Evolutionary conservation across 2,888 invertebrate genomes (phyloP).

Genomic region (Eristalis tenax): DNA sequence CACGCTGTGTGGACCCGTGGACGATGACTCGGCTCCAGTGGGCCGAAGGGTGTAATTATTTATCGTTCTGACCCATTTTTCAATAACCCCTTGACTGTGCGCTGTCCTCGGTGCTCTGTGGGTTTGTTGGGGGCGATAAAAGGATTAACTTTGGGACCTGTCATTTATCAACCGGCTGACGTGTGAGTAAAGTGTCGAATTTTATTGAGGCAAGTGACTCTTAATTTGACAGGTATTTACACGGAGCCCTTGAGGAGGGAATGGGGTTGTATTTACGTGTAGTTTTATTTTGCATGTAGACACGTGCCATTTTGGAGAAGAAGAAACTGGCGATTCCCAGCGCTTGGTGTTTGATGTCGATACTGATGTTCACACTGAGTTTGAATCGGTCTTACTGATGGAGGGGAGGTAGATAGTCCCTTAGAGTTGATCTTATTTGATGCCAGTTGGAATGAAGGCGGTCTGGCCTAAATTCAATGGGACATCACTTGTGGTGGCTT

Average conservation of each 20-base stretch:
- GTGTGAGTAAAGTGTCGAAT: neutral
- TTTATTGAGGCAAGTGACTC: neutral
- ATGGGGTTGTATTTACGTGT: neutral
- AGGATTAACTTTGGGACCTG: neutral
- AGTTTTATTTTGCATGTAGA: neutral
- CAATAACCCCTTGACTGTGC: constrained; percentile 36
- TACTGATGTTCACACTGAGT: no score
- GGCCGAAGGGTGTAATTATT: constrained; percentile 54
- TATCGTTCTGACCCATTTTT: constrained; percentile 62
- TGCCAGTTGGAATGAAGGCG: no score
- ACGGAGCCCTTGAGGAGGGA: neutral
- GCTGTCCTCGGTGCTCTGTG: neutral
- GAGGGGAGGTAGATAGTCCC: no score
- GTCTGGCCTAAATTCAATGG: no score
- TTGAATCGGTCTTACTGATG: no score
- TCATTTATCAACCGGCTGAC: neutral
- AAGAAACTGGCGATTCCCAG: no score
- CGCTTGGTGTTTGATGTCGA: no score
- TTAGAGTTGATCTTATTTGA: no score
- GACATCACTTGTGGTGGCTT: no score
- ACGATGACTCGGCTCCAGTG: constrained; percentile 13
- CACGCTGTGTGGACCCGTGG: neutral
- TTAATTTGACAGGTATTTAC: neutral
- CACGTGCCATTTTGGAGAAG: neutral
- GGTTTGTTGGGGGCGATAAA: neutral